phyloP scores from a whole-genome alignment of 2,797 vertebrate species.

The Calcarius lapponicus region DNA sequence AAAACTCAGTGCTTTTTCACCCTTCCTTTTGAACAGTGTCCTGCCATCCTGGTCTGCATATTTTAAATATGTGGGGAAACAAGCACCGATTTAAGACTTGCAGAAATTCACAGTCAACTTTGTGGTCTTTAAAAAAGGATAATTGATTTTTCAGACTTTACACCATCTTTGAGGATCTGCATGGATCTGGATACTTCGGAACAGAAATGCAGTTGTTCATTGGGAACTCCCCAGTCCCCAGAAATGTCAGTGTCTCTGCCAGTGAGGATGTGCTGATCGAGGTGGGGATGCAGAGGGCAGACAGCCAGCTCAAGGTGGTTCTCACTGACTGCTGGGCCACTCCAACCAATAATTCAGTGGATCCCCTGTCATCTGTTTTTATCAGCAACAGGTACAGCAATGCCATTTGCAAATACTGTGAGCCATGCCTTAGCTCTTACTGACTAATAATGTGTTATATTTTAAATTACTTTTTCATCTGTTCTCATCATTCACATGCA shows the following conservation, averaged over 20 bases:
- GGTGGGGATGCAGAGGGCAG: constrained; percentile 82
- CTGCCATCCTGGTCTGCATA: background rate
- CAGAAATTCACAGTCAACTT: background rate
- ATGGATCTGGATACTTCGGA: constrained; percentile 80
- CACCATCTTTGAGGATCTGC: constrained; percentile 78
- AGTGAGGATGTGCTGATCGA: constrained; percentile 83
- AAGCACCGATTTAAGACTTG: background rate
- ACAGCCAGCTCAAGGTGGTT: constrained; percentile 83
- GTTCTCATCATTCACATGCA: background rate
- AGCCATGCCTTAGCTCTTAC: background rate
- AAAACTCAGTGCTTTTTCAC: background rate
- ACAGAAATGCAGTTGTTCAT: constrained; percentile 84
- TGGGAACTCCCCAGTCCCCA: constrained; percentile 78
- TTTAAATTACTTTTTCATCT: background rate
- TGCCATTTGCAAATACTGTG: background rate
- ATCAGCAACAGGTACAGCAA: constrained; percentile 82
- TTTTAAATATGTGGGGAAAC: background rate
- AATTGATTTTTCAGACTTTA: constrained; percentile 75
- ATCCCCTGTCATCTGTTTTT: constrained; percentile 71
- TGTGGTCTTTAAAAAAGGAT: background rate
- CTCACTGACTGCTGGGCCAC: constrained; percentile 91
- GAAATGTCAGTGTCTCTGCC: constrained; percentile 82
- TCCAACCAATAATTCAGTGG: constrained; percentile 73
- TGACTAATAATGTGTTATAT: background rate
- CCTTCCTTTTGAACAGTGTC: background rate